A percentile compares a stretch with the other conserved stretches of the same genome.
Evolutionary conservation across 2,797 vertebrate species (phyloP).

Genomic region (Rhinoraja longicauda): DNA sequence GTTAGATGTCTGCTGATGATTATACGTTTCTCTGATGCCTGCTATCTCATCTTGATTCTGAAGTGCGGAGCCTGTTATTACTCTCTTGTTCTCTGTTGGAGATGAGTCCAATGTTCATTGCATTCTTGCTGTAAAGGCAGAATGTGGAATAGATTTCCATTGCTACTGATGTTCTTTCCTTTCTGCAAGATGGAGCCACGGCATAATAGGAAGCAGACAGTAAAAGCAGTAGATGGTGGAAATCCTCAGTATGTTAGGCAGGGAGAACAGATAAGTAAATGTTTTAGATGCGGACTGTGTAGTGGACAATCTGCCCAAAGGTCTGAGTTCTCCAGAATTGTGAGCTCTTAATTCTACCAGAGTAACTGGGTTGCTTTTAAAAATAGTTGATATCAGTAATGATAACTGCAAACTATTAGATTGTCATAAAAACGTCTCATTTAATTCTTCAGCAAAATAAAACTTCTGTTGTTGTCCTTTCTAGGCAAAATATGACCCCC

Average conservation of each 20-base stretch:
- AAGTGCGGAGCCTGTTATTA: background rate
- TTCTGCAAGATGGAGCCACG: background rate
- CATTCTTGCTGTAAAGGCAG: background rate
- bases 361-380: no score
- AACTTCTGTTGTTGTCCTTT: no score
- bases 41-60: background rate
- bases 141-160: background rate
- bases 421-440: no score
- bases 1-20: constrained; percentile 4
- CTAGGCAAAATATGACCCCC: no score
- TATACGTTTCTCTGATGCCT: background rate
- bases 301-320: no score
- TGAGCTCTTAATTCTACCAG: no score
- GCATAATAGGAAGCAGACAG: background rate
- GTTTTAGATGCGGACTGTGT: background rate
- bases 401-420: no score
- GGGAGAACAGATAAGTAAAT: background rate
- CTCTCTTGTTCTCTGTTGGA: background rate
- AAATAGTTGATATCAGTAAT: no score
- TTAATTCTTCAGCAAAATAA: no score
- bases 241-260: background rate
- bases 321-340: no score
- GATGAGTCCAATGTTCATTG: background rate
- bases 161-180: background rate
- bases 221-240: background rate